Percentiles rank a stretch among this genome's conserved stretches.
Evolutionary conservation across 2,888 invertebrate species (phyloP).

Genomic region (Parnassius mnemosyne): DNA sequence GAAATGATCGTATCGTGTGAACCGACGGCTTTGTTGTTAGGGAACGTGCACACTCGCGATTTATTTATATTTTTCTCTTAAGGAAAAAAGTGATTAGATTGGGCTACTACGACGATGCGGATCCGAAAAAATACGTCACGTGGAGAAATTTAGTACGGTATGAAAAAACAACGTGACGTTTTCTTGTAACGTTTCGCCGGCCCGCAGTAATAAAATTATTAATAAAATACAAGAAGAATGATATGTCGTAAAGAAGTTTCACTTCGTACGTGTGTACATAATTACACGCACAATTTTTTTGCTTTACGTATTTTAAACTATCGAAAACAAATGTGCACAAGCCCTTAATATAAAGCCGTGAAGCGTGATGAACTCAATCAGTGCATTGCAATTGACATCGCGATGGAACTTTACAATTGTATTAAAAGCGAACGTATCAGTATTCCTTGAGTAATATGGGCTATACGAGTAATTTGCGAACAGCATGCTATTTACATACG

Average conservation of each 20-base stretch:
- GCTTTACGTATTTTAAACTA: not conserved
- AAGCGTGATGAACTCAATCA: conserved; percentile 42
- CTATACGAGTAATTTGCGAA: conserved; percentile 1
- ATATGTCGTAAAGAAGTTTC: too few relatives aligned
- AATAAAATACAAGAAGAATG: too few relatives aligned
- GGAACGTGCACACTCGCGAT: conserved; percentile 9
- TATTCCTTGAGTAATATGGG: conserved; percentile 14
- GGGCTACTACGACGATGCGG: too few relatives aligned
- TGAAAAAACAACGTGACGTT: too few relatives aligned
- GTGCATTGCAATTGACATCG: conserved; percentile 35
- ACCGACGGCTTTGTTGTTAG: conserved; percentile 20
- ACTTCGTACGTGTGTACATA: too few relatives aligned
- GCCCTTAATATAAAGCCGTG: conserved; percentile 31
- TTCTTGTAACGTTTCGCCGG: too few relatives aligned
- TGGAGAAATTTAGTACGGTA: too few relatives aligned
- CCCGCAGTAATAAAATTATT: too few relatives aligned
- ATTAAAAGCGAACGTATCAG: conserved; percentile 24
- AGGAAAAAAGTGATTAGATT: too few relatives aligned
- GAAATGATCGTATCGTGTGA: conserved; percentile 30
- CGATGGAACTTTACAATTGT: conserved; percentile 38
- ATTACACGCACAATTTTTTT: too few relatives aligned
- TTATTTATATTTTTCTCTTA: not conserved
- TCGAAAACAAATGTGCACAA: conserved; percentile 31
- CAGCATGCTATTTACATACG: not conserved
- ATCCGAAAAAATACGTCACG: too few relatives aligned